Base-by-base conservation (phyloP, 2,888 invertebrate genomes). In the Cheilosia soror region DNA sequence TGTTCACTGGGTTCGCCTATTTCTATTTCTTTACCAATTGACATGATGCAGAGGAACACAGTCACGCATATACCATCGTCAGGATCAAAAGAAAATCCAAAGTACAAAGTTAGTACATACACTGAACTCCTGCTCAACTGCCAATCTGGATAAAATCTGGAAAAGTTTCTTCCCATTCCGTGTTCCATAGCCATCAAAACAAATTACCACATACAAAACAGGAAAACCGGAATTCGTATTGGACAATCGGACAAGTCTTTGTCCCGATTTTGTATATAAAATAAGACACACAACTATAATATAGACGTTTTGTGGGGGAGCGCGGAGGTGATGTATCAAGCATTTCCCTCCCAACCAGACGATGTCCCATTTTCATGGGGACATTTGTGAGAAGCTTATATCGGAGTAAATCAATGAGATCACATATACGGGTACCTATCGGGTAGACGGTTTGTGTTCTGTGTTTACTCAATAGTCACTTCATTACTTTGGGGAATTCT, bases 141-240 rank as follows among this genome's bases (percentile, higher is more conserved):
- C 57, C 78, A 69, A 71, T 78, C 51, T 31, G 49, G 31, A 55
- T 57, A 47, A 58, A 57, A 58, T 44, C 66, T 25, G n/a, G 29
- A 55, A 63, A 72, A 72, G 76, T 81, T 68, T 37, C 85, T 77
- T 81, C 81, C 85, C 76, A 55, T 85, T 81, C 53, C 66, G 20
- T 85, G 85, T 85, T 66, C 76, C 4, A 44, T 57, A 27, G 29
- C 42, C 55, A 85, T 85, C 81, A 76, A 81, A 77, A 72, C 57
- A 81, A 85, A 84, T 76, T 66, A 62, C 71, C 44, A 44, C 57
- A 55, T 20, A 68, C 63, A 65, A 63, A 75, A 71, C 66, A 80
- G 47, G 44, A 60, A 66, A 71, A 60, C 60, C 63, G 47, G 47
- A 69, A 47, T 51, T 68, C 71, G 15, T 60, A 75, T 79, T 60